phyloP scores from a whole-genome alignment of 2,113 vertebrate species.

The Rhinoderma darwinii region DNA sequence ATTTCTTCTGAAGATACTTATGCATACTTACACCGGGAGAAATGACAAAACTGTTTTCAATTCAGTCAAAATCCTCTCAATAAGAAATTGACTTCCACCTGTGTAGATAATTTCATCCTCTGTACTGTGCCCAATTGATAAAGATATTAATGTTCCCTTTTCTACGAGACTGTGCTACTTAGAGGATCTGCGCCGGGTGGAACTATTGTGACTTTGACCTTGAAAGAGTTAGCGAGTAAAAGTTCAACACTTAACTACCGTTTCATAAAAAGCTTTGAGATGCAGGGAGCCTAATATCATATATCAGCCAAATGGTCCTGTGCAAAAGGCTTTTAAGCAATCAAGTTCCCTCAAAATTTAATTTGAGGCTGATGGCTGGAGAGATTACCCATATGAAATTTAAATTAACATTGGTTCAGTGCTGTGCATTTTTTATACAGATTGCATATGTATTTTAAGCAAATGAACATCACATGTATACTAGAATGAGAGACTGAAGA shows the following conservation, averaged over 20 bases:
- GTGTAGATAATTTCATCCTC: conserved; percentile 55
- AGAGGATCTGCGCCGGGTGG: conserved; percentile 6
- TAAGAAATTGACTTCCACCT: conserved; percentile 54
- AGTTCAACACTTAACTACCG: conserved; percentile 61
- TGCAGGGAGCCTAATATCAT: conserved; percentile 54
- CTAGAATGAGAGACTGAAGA: not conserved
- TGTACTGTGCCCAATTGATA: conserved; percentile 50
- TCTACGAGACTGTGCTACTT: conserved; percentile 15
- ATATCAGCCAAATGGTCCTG: conserved; percentile 53
- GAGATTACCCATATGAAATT: conserved; percentile 59
- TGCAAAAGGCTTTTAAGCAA: conserved; percentile 62
- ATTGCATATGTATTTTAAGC: conserved; percentile 42
- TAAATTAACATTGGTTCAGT: conserved; percentile 50
- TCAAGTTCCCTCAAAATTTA: conserved; percentile 51
- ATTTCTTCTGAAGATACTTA: conserved; percentile 49
- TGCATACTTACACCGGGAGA: conserved; percentile 33
- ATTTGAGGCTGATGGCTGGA: conserved; percentile 61
- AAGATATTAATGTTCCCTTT: conserved; percentile 54
- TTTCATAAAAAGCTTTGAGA: conserved; percentile 61
- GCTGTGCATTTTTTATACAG: conserved; percentile 17
- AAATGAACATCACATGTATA: conserved; percentile 43
- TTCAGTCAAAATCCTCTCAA: conserved; percentile 51
- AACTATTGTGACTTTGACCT: conserved; percentile 58
- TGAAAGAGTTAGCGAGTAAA: conserved; percentile 52
- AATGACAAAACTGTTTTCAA: conserved; percentile 52